A percentile compares a stretch with the other conserved stretches of the same genome.
phyloP scores from a whole-genome alignment of 2,797 vertebrate genomes.

The Acanthurus leucopareius region DNA sequence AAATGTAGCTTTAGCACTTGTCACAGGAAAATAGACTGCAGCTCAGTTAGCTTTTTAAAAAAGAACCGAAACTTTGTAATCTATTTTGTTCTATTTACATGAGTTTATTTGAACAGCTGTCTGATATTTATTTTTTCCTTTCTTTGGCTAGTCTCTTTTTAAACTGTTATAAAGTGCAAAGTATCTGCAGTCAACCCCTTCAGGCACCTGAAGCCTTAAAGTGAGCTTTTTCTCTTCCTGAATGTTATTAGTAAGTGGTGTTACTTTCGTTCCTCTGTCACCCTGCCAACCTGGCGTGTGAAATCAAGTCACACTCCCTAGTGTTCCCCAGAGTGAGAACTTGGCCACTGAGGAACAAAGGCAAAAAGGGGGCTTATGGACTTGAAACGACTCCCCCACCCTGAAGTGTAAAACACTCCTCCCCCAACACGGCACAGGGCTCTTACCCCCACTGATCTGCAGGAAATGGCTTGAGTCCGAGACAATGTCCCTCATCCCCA shows the following conservation, averaged over 20 bases:
- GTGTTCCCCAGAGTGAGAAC: conserved; percentile 84
- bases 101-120: conserved; percentile 21
- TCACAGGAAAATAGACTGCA: background rate
- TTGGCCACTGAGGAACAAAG: conserved; percentile 88
- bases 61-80: background rate
- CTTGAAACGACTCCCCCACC: conserved; percentile 87
- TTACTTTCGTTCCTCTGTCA: conserved; percentile 81
- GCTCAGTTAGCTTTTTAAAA: background rate
- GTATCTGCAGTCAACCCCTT: conserved; percentile 53
- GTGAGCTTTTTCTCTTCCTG: conserved; percentile 72
- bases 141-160: conserved; percentile 4
- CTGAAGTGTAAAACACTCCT: conserved; percentile 87
- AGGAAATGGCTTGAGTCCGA: conserved; percentile 88
- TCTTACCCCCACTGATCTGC: conserved; percentile 87
- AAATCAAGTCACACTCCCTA: conserved; percentile 86
- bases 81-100: background rate
- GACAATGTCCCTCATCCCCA: conserved; percentile 86
- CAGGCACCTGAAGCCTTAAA: conserved; percentile 65
- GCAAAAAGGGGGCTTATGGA: conserved; percentile 87
- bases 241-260: conserved; percentile 83
- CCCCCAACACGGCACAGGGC: conserved; percentile 84
- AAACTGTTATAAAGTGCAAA: conserved; percentile 61
- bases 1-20: conserved; percentile 15
- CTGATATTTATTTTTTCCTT: background rate
- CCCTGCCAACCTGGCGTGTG: conserved; percentile 82